Evolutionary conservation across 2,113 vertebrate genomes (phyloP), one percentile per base, ranked within the genome.

Genomic region (Anolis sagrei): DNA sequence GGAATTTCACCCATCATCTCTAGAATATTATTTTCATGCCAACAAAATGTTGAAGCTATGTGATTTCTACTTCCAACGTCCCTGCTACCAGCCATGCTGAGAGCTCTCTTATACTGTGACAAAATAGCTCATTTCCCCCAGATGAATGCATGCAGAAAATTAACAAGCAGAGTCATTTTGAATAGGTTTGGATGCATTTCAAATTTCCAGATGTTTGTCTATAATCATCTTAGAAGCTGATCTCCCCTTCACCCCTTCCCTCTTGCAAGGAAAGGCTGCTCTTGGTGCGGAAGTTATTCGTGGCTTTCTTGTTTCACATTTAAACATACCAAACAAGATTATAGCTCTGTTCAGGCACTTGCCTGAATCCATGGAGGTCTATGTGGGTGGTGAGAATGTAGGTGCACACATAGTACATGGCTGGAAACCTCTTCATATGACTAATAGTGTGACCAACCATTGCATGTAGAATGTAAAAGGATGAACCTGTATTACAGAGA

Each of bases 191-290:
- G 82, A 84, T 49, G 72, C 32, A 68, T 58, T 84, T 51, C 73
- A 84, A 18, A 49, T 84, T 76, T 84, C 73, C 73, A 84, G 82
- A 84, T 84, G 82, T 84, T 76, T 66, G 29, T 34, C 82, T 66
- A 19, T 84, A 84, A 76, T 84, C 82, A 76, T 58, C 36, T 84
- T 76, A 66, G 73, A 11, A 76, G 61, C 19, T 66, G 54, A 68
- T 13, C 36, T n/a, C 27, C 10, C 61, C 5, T 44, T 16, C 7
- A 34, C 3, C n/a, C 21, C 19, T 3, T 73, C 21, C 3, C 21
- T 21, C 21, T 73, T 73, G 9, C 23, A 13, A 75, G n/a, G 58
- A 64, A 29, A 66, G 49, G 9, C 29, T 75, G 82, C 29, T 48
- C 19, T 64, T 62, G 1, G 23, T 21, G 49, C 48, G 48, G n/a